These are phyloP conservation scores for Tychaedon coryphoeus DNA, from an alignment of 2,113 vertebrate species.

Conservation along the genomic window DNA sequence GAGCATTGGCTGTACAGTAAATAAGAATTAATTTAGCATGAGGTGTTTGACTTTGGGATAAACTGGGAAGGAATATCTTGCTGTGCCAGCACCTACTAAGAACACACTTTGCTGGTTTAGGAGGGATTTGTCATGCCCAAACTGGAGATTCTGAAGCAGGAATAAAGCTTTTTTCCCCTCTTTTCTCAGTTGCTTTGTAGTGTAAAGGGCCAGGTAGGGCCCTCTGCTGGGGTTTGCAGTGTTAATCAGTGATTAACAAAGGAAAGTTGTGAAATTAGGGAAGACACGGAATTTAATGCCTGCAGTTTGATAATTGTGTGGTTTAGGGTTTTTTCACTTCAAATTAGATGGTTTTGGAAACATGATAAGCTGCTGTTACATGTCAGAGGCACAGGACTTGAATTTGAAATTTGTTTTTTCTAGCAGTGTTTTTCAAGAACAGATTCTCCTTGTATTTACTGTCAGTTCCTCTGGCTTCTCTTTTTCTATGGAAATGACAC, in stretches of 20 bases:
- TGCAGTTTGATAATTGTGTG: not conserved
- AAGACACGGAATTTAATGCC: not conserved
- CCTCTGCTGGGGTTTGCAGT: not conserved
- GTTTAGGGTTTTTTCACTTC: not conserved
- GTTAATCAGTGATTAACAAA: not conserved
- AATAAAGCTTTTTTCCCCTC: not conserved
- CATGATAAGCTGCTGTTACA: not conserved
- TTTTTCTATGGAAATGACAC: not conserved
- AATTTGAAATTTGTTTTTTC: not conserved
- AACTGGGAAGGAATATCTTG: not conserved
- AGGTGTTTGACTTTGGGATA: not conserved
- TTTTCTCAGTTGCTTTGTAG: not conserved
- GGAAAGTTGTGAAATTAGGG: not conserved
- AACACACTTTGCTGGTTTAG: not conserved
- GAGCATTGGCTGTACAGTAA: not conserved
- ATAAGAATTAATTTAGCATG: not conserved
- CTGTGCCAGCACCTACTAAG: not conserved
- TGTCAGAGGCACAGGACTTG: not conserved
- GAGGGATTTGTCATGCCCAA: not conserved
- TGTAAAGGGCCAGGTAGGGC: not conserved
- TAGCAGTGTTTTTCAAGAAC: not conserved
- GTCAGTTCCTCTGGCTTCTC: not conserved
- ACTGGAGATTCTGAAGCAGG: not conserved
- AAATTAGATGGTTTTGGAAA: not conserved
- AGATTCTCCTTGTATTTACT: not conserved